Evolutionary conservation across 2,888 invertebrate genomes (phyloP).

Genomic region (Smittia sp.): DNA sequence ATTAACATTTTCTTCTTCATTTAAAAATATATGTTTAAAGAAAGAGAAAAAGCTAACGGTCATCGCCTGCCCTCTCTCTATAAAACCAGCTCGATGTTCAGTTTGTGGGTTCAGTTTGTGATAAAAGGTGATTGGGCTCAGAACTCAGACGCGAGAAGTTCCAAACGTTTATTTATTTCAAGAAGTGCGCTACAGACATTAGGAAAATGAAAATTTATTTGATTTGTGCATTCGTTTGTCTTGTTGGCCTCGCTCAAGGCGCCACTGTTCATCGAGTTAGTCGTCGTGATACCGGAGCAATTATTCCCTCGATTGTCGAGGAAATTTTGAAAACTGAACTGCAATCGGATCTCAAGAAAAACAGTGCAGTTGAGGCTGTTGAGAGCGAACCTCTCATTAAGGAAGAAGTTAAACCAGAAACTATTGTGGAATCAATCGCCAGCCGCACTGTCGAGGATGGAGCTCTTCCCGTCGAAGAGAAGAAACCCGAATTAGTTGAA

Average conservation of each 20-base stretch:
- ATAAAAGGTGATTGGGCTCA: conserved; percentile 34
- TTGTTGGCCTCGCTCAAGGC: background rate
- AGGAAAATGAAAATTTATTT: conserved; percentile 21
- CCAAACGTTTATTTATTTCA: background rate
- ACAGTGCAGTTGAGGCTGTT: background rate
- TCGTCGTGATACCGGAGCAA: conserved; percentile 8
- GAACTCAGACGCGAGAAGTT: conserved; percentile 21
- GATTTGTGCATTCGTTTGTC: conserved; percentile 19
- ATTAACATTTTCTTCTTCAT: conserved; percentile 14
- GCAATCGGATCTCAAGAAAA: conserved; percentile 32
- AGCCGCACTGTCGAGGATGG: conserved; percentile 15
- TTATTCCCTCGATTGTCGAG: conserved; percentile 26
- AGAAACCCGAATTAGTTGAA: background rate
- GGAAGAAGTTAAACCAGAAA: background rate
- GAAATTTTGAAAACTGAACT: conserved; percentile 38
- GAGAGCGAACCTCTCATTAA: conserved; percentile 23
- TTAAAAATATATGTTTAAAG: conserved; percentile 31
- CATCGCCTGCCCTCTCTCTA: conserved; percentile 38
- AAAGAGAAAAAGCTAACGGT: conserved; percentile 40
- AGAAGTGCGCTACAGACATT: background rate
- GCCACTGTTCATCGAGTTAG: conserved; percentile 24
- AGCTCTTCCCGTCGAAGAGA: background rate
- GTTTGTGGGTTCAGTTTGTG: conserved; percentile 39
- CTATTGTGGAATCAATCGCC: background rate
- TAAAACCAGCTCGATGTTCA: conserved; percentile 35